Evolutionary conservation across 1,140 invertebrate genomes (phyloP).

Genomic region (Orchestia grillus): DNA sequence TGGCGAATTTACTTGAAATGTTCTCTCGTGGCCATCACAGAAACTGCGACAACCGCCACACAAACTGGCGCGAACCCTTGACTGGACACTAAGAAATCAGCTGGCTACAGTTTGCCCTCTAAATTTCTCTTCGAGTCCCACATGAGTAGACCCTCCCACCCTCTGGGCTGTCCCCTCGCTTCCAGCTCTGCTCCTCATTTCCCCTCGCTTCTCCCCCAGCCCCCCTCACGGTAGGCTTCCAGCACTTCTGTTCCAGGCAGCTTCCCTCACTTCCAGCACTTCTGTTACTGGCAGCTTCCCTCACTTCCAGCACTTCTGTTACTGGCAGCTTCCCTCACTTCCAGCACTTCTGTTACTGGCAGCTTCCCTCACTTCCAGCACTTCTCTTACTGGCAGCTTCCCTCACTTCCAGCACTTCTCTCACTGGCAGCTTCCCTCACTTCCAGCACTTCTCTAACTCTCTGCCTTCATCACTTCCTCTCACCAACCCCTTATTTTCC

Average conservation of each 20-base stretch:
- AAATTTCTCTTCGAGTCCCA: too few species aligned
- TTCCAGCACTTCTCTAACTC: neutral
- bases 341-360: neutral
- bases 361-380: neutral
- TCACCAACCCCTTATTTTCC: too few species aligned
- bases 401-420: neutral
- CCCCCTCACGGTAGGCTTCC: neutral
- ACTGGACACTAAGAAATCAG: too few species aligned
- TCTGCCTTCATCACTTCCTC: too few species aligned
- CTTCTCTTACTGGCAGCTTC: neutral
- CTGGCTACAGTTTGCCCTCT: too few species aligned
- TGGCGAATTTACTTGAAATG: too few species aligned
- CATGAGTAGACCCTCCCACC: too few species aligned
- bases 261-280: neutral
- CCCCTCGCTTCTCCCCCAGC: neutral
- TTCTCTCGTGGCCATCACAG: too few species aligned
- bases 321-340: neutral
- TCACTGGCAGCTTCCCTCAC: neutral
- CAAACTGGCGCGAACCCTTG: too few species aligned
- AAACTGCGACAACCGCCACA: too few species aligned
- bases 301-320: neutral
- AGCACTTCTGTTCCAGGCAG: too few species aligned
- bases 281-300: neutral
- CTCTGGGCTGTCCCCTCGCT: constrained; percentile 39
- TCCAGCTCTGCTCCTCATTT: neutral